Base-by-base conservation (phyloP, 2,888 invertebrate species). In the Furcula furcula region DNA sequence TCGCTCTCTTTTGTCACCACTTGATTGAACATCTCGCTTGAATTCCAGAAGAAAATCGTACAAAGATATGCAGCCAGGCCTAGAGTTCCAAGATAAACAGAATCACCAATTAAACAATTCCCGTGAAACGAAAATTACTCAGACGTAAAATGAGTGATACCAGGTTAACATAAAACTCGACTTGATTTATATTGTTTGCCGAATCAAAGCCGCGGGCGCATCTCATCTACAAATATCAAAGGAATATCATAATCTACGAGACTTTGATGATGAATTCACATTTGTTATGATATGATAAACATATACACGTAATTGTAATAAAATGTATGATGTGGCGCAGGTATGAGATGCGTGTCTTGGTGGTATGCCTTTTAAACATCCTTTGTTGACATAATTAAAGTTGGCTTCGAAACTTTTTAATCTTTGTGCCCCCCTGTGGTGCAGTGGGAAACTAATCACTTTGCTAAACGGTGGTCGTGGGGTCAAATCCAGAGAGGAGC, bases 181-280 rank as follows among this genome's bases (percentile, higher is more conserved):
- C 1, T 13, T 25, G 32, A 25, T 32, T 25, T 32, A 32, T 18
- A 12, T 18, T 26, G 18, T 32, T 32, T 26, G 9, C 15, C 18
- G 12, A 18, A 32, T 25, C 16, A 25, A 25, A 19, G 22, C 0
- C 18, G 13, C 21, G 21, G 21, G 14, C 18, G 28, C 18, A 0
- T 28, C 5, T 28, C 13, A 28, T 18, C 25, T 32, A 21, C 16
- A 32, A 22, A n/a, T 32, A 18, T 25, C 32, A 32, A 13, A 13
- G 11, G 31, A 26, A 32, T 26, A 32, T 32, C 32, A 32, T 32
- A 32, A 32, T 32, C 19, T 15, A 3, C 13, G 4, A 9, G 7
- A 9, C 28, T 28, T 28, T 28, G 28, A 28, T 28, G 16, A 18
- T 26, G n/a, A 18, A 25, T 25, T 26, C 11, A 26, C 13, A 11